These are phyloP conservation scores for Cyprinodon tularosa DNA, from an alignment of 2,113 vertebrate genomes.

Conservation along the genomic window DNA sequence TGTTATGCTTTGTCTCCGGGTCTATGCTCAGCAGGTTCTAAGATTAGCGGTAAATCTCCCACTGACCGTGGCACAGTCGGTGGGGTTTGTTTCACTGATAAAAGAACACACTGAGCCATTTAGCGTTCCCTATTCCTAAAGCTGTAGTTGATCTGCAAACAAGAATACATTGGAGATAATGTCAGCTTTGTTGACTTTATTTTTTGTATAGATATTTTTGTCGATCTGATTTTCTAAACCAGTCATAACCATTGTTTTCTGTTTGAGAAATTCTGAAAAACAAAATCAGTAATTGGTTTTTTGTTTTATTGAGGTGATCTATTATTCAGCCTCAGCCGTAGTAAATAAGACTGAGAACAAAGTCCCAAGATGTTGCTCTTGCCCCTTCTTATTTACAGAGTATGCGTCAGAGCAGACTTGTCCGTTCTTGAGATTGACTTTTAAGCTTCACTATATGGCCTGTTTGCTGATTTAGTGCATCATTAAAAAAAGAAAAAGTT, in stretches of 20 bases:
- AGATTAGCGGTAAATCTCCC: constrained; percentile 5
- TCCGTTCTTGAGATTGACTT: no score
- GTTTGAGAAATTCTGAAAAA: not conserved
- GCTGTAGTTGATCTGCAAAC: not conserved
- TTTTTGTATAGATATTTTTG: not conserved
- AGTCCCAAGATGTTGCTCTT: no score
- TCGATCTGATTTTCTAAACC: not conserved
- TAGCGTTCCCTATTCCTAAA: no score
- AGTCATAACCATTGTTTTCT: not conserved
- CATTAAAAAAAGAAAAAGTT: no score
- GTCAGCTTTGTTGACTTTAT: not conserved
- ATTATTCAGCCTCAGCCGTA: no score
- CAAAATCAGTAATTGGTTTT: not conserved
- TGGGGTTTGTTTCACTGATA: not conserved
- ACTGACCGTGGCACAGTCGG: not conserved
- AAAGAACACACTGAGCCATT: not conserved
- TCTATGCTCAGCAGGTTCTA: constrained; percentile 9
- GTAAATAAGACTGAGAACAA: no score
- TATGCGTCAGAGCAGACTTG: no score
- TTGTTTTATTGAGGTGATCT: no score
- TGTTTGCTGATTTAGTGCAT: no score
- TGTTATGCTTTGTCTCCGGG: constrained; percentile 1
- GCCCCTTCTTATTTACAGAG: no score
- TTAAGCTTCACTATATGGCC: no score
- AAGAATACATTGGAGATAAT: not conserved